Conservation (phyloP, 2,888 invertebrate genomes). For the Hirtodrosophila cameraria region DNA sequence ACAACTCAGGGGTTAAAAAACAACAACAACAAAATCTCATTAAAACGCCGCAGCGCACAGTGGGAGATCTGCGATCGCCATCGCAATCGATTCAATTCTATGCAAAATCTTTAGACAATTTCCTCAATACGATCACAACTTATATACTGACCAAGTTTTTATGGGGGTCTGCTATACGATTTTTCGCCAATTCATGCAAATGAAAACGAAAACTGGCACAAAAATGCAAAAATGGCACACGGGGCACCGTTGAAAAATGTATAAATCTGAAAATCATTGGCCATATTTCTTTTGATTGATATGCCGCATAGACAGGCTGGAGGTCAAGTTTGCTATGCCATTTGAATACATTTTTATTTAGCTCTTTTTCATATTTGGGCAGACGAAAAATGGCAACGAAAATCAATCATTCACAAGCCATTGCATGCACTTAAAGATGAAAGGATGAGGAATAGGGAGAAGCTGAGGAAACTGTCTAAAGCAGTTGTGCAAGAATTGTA, state of each 20-base stretch:
- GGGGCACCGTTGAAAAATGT: constrained; percentile 38
- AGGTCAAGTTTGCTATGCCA: constrained; percentile 59
- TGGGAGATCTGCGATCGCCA: constrained; percentile 57
- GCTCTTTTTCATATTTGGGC: constrained; percentile 19
- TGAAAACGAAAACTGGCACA: constrained; percentile 74
- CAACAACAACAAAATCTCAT: constrained; percentile 61
- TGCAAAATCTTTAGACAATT: constrained; percentile 49
- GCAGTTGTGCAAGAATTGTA: constrained; percentile 1
- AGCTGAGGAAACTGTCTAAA: not conserved
- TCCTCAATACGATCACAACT: constrained; percentile 45
- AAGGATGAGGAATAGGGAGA: constrained; percentile 28
- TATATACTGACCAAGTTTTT: constrained; percentile 22
- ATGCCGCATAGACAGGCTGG: constrained; percentile 70
- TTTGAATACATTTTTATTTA: constrained; percentile 20
- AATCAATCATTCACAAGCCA: constrained; percentile 70
- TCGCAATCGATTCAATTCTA: constrained; percentile 34
- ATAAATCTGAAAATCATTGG: constrained; percentile 61
- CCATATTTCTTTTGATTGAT: constrained; percentile 67
- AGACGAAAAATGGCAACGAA: constrained; percentile 38
- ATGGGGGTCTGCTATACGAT: constrained; percentile 26
- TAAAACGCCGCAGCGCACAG: constrained; percentile 67
- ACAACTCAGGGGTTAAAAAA: constrained; percentile 6
- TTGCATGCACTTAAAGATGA: constrained; percentile 29
- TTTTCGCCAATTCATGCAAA: constrained; percentile 72
- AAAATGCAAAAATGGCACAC: constrained; percentile 40